A percentile compares a stretch with the other conserved stretches of the same genome.
Evolutionary conservation across 2,888 invertebrate species (phyloP).

Genomic region (Agrochola macilenta): DNA sequence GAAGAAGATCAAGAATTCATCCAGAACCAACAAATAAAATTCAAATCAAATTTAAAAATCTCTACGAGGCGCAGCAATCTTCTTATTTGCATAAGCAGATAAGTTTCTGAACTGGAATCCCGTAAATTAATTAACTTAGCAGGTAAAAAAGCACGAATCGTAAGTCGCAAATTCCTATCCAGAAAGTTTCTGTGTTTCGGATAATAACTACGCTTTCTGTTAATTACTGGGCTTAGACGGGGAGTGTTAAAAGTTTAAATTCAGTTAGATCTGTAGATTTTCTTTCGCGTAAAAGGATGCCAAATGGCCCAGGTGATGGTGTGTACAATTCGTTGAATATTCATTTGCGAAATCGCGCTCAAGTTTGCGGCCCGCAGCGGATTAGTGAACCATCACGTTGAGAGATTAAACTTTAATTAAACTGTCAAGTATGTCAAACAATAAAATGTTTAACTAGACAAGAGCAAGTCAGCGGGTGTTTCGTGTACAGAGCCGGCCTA

Average conservation of each 20-base stretch:
- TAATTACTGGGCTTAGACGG: conserved; percentile 79
- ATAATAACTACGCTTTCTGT: conserved; percentile 82
- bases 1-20: conserved; percentile 40
- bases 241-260: conserved; percentile 78
- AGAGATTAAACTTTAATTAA: conserved; percentile 70
- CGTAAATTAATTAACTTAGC: conserved; percentile 86
- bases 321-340: conserved; percentile 59
- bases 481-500: conserved; percentile 60
- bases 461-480: conserved; percentile 47
- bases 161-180: conserved; percentile 77
- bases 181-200: conserved; percentile 81
- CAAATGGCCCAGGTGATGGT: conserved; percentile 60
- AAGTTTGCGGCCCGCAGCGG: conserved; percentile 37
- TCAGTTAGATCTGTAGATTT: conserved; percentile 68
- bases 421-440: conserved; percentile 64
- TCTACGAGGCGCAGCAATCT: conserved; percentile 67
- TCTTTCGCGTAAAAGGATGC: conserved; percentile 51
- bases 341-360: conserved; percentile 45
- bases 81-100: conserved; percentile 84
- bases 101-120: conserved; percentile 79
- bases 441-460: conserved; percentile 67
- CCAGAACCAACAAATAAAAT: conserved; percentile 51
- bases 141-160: conserved; percentile 82
- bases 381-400: conserved; percentile 59
- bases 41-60: conserved; percentile 64